These are phyloP conservation scores for Urophycis tenuis DNA, from an alignment of 2,797 vertebrate species.

Conservation along the genomic window DNA sequence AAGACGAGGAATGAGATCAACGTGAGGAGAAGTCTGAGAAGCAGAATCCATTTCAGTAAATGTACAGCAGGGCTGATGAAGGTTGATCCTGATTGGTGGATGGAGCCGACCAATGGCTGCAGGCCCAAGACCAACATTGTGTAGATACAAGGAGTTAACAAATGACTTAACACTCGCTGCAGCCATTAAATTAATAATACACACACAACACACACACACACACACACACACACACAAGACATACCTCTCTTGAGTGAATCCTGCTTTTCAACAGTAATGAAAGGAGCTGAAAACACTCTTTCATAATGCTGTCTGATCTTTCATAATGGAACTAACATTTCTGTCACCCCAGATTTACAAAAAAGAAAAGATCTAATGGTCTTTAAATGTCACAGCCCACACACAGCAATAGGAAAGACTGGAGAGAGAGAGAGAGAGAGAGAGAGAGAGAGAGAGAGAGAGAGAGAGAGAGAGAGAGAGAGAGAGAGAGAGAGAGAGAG, in stretches of 20 bases:
- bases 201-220: too few relatives aligned
- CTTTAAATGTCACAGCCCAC: constrained; percentile 1
- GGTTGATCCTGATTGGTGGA: background rate
- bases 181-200: background rate
- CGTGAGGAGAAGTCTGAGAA: background rate
- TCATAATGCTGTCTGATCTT: background rate
- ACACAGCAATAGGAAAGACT: background rate
- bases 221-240: too few relatives aligned
- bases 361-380: background rate
- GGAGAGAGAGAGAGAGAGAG: background rate
- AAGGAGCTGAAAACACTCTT: background rate
- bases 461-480: too few relatives aligned
- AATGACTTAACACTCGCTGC: background rate
- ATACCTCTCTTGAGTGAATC: background rate
- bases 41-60: background rate
- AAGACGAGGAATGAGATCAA: background rate
- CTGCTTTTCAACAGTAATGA: background rate
- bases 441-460: background rate
- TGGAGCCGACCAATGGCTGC: background rate
- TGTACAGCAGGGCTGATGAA: background rate
- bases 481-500: too few relatives aligned
- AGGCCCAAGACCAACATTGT: background rate
- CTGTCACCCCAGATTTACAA: background rate
- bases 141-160: background rate
- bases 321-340: background rate